These are phyloP conservation scores for Andricus curvator DNA, from an alignment of 2,888 invertebrate species.

Conservation along the genomic window DNA sequence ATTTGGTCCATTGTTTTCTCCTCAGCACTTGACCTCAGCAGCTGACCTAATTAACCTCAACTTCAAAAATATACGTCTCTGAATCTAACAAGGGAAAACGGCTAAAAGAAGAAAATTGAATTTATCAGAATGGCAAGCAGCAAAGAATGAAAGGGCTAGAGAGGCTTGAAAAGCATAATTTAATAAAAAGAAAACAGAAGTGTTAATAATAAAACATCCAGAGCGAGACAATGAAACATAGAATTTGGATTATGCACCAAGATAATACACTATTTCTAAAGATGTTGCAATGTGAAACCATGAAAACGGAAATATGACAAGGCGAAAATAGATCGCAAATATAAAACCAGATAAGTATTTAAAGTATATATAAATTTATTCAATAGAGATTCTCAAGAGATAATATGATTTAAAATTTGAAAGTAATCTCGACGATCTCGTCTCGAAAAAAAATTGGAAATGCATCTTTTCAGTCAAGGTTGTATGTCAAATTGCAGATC, in stretches of 20 bases:
- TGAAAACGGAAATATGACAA: neutral
- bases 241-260: neutral
- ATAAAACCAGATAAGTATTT: neutral
- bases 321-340: neutral
- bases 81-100: too few relatives aligned
- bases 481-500: neutral
- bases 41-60: too few relatives aligned
- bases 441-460: neutral
- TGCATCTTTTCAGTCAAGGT: neutral
- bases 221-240: too few relatives aligned
- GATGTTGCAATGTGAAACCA: neutral
- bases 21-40: too few relatives aligned
- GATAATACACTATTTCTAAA: neutral
- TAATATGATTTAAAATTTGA: neutral
- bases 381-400: neutral
- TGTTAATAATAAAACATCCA: too few relatives aligned
- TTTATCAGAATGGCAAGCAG: too few relatives aligned
- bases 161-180: too few relatives aligned
- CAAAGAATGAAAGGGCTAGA: too few relatives aligned
- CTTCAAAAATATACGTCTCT: too few relatives aligned
- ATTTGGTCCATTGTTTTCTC: too few relatives aligned
- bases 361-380: neutral
- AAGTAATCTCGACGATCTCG: neutral
- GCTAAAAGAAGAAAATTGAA: too few relatives aligned
- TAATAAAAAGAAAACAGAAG: too few relatives aligned